Percentiles rank a stretch among this genome's conserved stretches.
Conservation (phyloP, 2,113 vertebrate genomes). For the Polypterus senegalus region DNA sequence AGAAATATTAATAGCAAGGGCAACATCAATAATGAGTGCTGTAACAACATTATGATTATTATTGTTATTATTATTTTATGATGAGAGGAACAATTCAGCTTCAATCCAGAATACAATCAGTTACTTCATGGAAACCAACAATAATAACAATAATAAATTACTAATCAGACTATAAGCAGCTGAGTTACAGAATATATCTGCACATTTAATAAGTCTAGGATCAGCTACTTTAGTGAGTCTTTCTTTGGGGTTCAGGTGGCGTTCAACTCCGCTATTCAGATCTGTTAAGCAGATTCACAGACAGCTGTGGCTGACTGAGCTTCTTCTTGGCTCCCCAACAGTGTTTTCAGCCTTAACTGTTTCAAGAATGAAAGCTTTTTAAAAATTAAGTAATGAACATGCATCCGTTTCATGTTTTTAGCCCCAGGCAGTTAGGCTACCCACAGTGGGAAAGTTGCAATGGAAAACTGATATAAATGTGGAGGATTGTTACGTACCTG, state of each 20-base stretch:
- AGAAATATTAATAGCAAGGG: no score
- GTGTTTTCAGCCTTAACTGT: conserved; percentile 14
- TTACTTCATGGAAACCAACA: no score
- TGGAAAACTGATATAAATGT: conserved; percentile 30
- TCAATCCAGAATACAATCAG: no score
- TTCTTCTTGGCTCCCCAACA: not conserved
- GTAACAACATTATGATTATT: no score
- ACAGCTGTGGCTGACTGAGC: conserved; percentile 5
- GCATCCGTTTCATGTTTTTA: conserved; percentile 12
- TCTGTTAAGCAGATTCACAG: conserved; percentile 3
- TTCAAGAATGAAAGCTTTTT: conserved; percentile 37
- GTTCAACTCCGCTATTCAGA: not conserved
- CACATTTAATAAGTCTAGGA: no score
- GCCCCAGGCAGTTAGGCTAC: conserved; percentile 36
- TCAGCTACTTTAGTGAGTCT: not conserved
- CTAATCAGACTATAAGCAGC: no score
- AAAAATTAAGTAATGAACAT: conserved; percentile 18
- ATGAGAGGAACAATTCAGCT: no score
- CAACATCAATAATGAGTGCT: no score
- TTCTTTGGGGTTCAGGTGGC: conserved; percentile 6
- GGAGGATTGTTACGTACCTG: conserved; percentile 54
- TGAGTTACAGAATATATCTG: no score
- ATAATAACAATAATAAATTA: no score
- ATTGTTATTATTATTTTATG: no score
- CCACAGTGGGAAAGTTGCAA: conserved; percentile 23